Conservation (phyloP, 2,888 invertebrate genomes). For the Petrophora chlorosata region DNA sequence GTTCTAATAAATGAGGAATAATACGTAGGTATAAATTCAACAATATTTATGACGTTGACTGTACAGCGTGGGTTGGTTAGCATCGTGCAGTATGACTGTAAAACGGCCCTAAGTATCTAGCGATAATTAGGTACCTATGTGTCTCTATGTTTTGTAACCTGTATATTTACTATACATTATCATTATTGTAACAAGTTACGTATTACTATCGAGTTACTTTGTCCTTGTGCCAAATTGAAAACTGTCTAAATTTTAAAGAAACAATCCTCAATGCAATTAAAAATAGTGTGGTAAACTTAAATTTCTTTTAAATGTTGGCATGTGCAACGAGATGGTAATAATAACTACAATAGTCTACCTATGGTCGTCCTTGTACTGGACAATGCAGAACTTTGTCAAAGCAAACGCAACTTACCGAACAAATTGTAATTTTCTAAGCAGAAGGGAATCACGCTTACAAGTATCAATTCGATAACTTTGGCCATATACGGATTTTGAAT, state of each 20-base stretch:
- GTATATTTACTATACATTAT: no score
- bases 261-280: no score
- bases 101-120: slow-evolving; percentile 11
- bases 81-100: slow-evolving; percentile 11
- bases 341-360: neutral
- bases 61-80: slow-evolving; percentile 3
- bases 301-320: neutral
- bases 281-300: no score
- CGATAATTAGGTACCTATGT: neutral
- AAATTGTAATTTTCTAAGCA: no score
- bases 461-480: no score
- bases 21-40: no score
- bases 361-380: neutral
- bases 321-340: neutral
- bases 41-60: slow-evolving; percentile 10
- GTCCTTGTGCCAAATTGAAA: slow-evolving; percentile 2
- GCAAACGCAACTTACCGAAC: no score
- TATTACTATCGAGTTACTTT: neutral
- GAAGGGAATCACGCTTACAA: no score
- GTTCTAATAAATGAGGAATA: no score
- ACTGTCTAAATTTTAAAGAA: no score
- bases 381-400: neutral
- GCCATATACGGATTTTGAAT: no score
- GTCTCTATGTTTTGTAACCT: no score
- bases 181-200: neutral